A percentile compares a stretch with the other conserved stretches of the same genome.
Evolutionary conservation across 2,888 invertebrate genomes (phyloP).

Genomic region (Epinotia ramella): DNA sequence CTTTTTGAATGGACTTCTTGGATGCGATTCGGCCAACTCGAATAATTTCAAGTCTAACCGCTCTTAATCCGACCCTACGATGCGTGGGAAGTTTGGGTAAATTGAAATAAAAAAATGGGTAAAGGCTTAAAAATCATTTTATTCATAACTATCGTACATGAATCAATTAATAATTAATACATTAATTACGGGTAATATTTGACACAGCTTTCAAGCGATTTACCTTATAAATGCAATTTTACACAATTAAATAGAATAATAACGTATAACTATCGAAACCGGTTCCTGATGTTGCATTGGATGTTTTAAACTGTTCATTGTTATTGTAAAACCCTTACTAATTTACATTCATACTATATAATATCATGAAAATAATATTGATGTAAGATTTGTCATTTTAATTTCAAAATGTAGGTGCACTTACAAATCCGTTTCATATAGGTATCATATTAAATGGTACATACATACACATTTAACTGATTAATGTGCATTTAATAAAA

Average conservation of each 20-base stretch:
- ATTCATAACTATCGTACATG: constrained; percentile 84
- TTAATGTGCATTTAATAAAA: too few species aligned
- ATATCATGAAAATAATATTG: not conserved
- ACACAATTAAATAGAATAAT: constrained; percentile 48
- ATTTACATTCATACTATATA: constrained; percentile 1
- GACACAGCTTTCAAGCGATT: constrained; percentile 71
- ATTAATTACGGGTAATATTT: constrained; percentile 64
- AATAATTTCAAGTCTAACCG: too few species aligned
- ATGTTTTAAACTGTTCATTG: constrained; percentile 15
- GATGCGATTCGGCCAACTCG: too few species aligned
- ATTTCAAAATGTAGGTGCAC: not conserved
- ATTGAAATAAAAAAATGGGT: constrained; percentile 49
- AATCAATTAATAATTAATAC: constrained; percentile 72
- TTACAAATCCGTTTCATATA: too few species aligned
- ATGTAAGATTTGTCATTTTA: not conserved
- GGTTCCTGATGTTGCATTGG: constrained; percentile 17
- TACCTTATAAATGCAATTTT: constrained; percentile 74
- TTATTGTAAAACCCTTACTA: constrained; percentile 35
- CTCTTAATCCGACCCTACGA: too few species aligned
- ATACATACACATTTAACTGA: too few species aligned
- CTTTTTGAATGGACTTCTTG: too few species aligned
- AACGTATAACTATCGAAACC: constrained; percentile 50
- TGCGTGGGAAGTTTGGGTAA: too few species aligned
- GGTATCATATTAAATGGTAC: too few species aligned
- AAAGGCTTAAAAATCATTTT: constrained; percentile 83